Percentiles rank a stretch among this genome's conserved stretches.
Evolutionary conservation across 2,888 invertebrate species (phyloP).

Genomic region (Plebejus argus): DNA sequence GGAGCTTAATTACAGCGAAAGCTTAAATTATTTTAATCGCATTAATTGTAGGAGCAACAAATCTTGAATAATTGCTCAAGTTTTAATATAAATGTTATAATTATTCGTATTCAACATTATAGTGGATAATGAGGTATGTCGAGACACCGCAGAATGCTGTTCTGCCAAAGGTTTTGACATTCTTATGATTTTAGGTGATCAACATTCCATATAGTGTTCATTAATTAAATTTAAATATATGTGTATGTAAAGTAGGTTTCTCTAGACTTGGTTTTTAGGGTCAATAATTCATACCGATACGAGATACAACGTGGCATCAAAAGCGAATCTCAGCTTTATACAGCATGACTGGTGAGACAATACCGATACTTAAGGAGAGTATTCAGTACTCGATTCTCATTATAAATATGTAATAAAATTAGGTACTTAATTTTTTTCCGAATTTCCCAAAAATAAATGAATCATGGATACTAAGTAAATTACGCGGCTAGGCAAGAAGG

Average conservation of each 20-base stretch:
- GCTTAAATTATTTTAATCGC: not conserved
- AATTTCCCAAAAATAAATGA: too few relatives aligned
- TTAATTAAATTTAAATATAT: constrained; percentile 28
- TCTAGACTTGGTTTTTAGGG: not conserved
- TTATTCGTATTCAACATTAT: not conserved
- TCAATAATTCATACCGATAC: too few relatives aligned
- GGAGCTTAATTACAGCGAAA: not conserved
- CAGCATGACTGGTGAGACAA: too few relatives aligned
- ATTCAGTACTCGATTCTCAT: too few relatives aligned
- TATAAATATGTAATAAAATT: too few relatives aligned
- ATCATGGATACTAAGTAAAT: too few relatives aligned
- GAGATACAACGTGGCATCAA: too few relatives aligned
- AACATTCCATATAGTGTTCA: constrained; percentile 23
- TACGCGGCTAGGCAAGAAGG: too few relatives aligned
- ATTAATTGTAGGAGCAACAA: not conserved
- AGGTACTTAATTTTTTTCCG: too few relatives aligned
- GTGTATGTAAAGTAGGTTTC: not conserved
- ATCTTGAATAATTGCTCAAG: constrained; percentile 1
- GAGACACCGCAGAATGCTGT: constrained; percentile 30
- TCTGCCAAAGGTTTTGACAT: constrained; percentile 23
- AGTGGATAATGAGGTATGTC: constrained; percentile 15
- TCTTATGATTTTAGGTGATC: constrained; percentile 33
- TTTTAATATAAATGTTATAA: constrained; percentile 17
- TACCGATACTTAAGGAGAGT: too few relatives aligned
- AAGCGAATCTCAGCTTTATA: too few relatives aligned